Evolutionary conservation across 2,797 vertebrate species (phyloP), one percentile per base, ranked within the genome.

Genomic region (Parauchenoglanis ngamensis): DNA sequence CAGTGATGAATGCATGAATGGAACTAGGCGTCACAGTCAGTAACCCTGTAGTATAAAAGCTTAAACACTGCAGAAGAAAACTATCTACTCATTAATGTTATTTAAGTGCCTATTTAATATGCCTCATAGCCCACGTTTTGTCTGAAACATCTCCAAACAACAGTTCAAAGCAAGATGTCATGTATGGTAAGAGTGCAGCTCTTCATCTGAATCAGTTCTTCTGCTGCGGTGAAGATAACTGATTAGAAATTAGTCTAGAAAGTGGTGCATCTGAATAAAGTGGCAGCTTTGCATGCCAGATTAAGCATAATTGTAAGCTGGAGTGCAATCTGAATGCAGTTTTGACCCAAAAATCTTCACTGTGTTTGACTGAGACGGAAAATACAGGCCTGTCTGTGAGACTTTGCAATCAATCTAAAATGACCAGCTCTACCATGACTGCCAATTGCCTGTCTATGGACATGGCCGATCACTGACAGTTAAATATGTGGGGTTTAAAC

Each of bases 21-120:
- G 68, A 68, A 63, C 59, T 88, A 85, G 84, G 70, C 73, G 76
- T 80, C 57, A 28, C 70, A 35, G 73, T 76, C 68, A 25, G 68
- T 23, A 15, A 49, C 56, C 31, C 54, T 77, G 84, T 52, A 57
- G 57, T 75, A 88, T 46, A 86, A 80, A 87, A 89, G 72, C 73
- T 77, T 82, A 85, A 86, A 65, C 78, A 78, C 52, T 25, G 85
- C 70, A 40, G 17, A 35, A 83, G 56, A 65, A 87, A 85, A 86
- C 15, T 77, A 57, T 81, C 67, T n/a, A 49, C 31, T 81, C 75
- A 85, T 88, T 78, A 88, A 84, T 65, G 59, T 49, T 65, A 57
- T 77, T 31, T 86, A 85, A 90, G 86, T 83, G 78, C 77, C 82
- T 78, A 75, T 83, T 85, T 90, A 78, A 85, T 56, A 75, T 61